phyloP scores from a whole-genome alignment of 2,888 invertebrate species.

The Athrips mouffetella region DNA sequence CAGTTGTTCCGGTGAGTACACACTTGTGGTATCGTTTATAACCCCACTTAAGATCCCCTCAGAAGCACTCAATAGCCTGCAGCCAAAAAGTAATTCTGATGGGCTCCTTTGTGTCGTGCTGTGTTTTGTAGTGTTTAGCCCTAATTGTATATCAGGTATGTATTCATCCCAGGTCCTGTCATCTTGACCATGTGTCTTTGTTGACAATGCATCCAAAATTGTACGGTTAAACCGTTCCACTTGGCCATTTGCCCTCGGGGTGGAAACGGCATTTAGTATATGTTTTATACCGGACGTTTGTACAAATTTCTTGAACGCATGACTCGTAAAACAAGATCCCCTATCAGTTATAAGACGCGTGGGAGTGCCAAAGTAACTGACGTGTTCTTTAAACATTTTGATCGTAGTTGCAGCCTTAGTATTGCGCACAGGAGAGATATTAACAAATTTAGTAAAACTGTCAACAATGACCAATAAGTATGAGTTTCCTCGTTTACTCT shows the following conservation, averaged over 20 bases:
- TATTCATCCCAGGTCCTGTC: constrained; percentile 19
- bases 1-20: neutral
- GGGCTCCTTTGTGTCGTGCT: constrained; percentile 23
- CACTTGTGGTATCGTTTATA: constrained; percentile 14
- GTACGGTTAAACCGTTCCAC: constrained; percentile 1
- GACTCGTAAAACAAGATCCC: constrained; percentile 16
- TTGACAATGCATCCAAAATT: constrained; percentile 1
- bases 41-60: constrained; percentile 17
- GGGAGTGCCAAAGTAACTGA: constrained; percentile 24
- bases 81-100: constrained; percentile 22
- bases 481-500: constrained; percentile 23
- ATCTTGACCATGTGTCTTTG: constrained; percentile 7
- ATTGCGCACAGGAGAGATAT: too few species aligned
- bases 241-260: neutral
- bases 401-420: too few species aligned
- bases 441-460: too few species aligned
- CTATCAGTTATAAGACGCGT: constrained; percentile 25
- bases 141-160: constrained; percentile 21
- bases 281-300: constrained; percentile 8
- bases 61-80: constrained; percentile 14
- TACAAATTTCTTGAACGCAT: constrained; percentile 2
- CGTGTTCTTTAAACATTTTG: too few species aligned
- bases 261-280: constrained; percentile 13
- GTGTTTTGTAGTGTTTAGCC: constrained; percentile 20
- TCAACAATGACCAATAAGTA: constrained; percentile 25